Evolutionary conservation across 2,797 vertebrate species (phyloP).

Genomic region (Diplodus sargus): DNA sequence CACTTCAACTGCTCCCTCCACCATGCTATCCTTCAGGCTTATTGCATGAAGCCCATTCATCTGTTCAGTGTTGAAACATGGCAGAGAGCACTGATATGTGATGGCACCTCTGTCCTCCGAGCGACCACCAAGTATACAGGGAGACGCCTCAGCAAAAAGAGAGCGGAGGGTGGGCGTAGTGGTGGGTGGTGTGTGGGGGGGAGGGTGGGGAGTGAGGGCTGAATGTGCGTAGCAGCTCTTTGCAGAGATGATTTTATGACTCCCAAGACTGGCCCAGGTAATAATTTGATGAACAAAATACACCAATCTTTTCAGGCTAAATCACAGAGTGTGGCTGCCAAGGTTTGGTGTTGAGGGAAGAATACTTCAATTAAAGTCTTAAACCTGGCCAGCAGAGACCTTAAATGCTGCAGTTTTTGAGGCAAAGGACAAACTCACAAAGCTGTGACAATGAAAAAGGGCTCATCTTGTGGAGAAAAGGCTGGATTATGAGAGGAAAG

Average conservation of each 20-base stretch:
- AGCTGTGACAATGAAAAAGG: neutral
- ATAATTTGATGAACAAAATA: constrained; percentile 49
- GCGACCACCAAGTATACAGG: constrained; percentile 50
- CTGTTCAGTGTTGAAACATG: constrained; percentile 78
- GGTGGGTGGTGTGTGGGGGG: constrained; percentile 19
- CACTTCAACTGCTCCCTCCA: constrained; percentile 38
- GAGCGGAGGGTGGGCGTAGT: constrained; percentile 39
- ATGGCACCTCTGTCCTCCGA: constrained; percentile 70
- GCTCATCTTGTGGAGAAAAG: neutral
- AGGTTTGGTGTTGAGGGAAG: neutral
- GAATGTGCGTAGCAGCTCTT: constrained; percentile 43
- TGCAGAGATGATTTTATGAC: constrained; percentile 54
- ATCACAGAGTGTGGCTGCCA: neutral
- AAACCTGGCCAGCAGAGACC: neutral
- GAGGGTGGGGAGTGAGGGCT: constrained; percentile 14
- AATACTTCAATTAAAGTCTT: neutral
- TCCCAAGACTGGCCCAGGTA: constrained; percentile 32
- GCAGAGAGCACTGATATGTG: constrained; percentile 73
- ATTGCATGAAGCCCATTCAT: constrained; percentile 78
- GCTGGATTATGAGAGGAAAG: neutral
- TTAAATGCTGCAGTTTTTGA: neutral
- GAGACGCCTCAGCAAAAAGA: constrained; percentile 48
- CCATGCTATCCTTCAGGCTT: constrained; percentile 66
- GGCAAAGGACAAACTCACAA: neutral
- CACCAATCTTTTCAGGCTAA: constrained; percentile 23